Conservation (phyloP, 1,140 invertebrate species). For the Campoletis sonorensis region DNA sequence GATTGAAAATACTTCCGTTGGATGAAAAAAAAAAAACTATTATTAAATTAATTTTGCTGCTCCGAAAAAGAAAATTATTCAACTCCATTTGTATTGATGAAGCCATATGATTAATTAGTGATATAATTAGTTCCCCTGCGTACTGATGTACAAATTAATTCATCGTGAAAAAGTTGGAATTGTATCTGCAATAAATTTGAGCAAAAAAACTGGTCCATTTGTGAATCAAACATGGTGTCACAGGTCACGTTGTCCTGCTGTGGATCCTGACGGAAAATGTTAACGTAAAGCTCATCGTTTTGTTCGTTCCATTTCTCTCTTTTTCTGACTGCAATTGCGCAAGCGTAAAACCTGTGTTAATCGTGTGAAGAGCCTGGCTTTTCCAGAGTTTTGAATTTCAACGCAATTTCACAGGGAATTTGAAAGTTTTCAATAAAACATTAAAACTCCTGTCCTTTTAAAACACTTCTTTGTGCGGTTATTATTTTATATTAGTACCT, state of each 20-base stretch:
- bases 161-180: too few species aligned
- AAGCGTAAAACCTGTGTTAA: conserved; percentile 19
- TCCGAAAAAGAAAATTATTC: too few species aligned
- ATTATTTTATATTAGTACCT: too few species aligned
- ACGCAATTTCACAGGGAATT: not conserved
- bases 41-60: too few species aligned
- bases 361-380: conserved; percentile 21
- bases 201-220: not conserved
- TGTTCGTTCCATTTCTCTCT: not conserved
- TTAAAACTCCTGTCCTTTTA: not conserved
- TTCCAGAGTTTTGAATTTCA: not conserved
- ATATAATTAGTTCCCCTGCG: too few species aligned
- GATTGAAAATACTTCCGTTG: too few species aligned
- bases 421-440: not conserved
- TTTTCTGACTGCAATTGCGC: not conserved
- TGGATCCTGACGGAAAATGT: not conserved
- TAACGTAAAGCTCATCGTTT: conserved; percentile 3
- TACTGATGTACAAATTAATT: too few species aligned
- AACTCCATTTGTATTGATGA: too few species aligned
- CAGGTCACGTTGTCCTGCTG: not conserved
- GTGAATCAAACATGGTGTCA: too few species aligned
- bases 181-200: not conserved
- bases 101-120: too few species aligned
- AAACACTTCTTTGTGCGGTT: not conserved
- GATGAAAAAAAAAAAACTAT: too few species aligned